These are phyloP conservation scores for Bergia puertoricense DNA, from an alignment of 92 coral and sea anemone genomes.

Conservation along the genomic window DNA sequence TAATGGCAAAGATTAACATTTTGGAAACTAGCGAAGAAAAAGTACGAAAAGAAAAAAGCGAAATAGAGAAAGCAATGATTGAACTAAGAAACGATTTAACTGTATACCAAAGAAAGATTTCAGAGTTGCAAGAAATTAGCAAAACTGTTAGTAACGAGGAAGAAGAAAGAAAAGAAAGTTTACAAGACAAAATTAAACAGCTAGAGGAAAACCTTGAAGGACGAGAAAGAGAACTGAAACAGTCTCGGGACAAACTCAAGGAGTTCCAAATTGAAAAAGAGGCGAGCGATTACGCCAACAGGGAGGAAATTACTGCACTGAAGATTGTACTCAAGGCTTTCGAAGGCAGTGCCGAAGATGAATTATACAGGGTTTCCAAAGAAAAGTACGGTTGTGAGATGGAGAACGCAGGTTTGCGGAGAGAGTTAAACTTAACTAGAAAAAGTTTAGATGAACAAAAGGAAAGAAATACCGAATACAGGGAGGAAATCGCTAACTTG, in stretches of 20 bases:
- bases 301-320: conserved; percentile 30
- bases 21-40: conserved; percentile 44
- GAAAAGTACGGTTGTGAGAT: conserved; percentile 71
- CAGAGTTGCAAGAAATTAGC: conserved; percentile 64
- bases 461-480: conserved; percentile 52
- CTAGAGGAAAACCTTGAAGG: conserved; percentile 58
- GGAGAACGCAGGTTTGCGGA: conserved; percentile 63
- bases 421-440: conserved; percentile 56
- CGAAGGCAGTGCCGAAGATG: conserved; percentile 43
- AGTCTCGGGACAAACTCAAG: conserved; percentile 48
- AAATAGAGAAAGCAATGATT: conserved; percentile 45
- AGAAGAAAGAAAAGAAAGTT: conserved; percentile 50
- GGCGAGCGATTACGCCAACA: conserved; percentile 18
- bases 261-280: conserved; percentile 62
- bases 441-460: conserved; percentile 63
- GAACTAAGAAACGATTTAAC: conserved; percentile 56
- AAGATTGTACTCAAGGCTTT: conserved; percentile 34
- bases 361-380: conserved; percentile 52
- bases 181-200: conserved; percentile 51
- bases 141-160: conserved; percentile 49
- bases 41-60: conserved; percentile 42
- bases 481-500: conserved; percentile 73
- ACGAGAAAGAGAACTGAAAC: conserved; percentile 51
- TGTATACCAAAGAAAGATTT: conserved; percentile 51
- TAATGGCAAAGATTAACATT: conserved; percentile 49